Percentiles rank a stretch among this genome's conserved stretches.
phyloP scores from a whole-genome alignment of 2,113 vertebrate species.

The Apeltes quadracus region DNA sequence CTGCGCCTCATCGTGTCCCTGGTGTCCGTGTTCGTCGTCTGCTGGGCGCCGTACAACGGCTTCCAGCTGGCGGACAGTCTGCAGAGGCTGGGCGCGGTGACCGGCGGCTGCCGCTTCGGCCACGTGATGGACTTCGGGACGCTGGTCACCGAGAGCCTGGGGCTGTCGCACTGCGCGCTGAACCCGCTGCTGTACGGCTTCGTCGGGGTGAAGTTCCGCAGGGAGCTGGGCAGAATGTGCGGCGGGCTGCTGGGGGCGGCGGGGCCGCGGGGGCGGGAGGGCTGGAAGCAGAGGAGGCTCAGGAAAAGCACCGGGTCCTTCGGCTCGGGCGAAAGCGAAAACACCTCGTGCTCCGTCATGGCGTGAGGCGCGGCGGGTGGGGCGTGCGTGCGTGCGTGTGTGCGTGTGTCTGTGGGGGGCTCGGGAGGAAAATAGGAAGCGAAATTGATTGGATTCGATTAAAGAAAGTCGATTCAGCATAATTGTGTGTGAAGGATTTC shows the following conservation, averaged over 20 bases:
- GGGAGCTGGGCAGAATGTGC: conserved; percentile 75
- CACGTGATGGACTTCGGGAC: conserved; percentile 75
- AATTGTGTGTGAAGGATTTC: not conserved
- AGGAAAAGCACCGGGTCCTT: conserved; percentile 58
- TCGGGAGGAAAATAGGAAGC: not conserved
- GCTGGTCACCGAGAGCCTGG: conserved; percentile 79
- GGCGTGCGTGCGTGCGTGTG: not conserved
- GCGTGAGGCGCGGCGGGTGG: conserved; percentile 38
- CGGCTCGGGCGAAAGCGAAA: conserved; percentile 79
- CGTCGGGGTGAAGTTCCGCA: conserved; percentile 83
- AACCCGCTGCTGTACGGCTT: conserved; percentile 87
- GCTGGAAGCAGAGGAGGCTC: conserved; percentile 49
- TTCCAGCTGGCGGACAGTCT: conserved; percentile 80
- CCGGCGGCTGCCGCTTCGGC: conserved; percentile 63
- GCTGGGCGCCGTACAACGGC: conserved; percentile 84
- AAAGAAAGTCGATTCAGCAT: not conserved
- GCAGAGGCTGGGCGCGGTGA: conserved; percentile 56
- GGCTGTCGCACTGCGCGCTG: conserved; percentile 83
- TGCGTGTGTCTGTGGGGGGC: not conserved
- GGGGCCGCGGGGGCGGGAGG: conserved; percentile 47
- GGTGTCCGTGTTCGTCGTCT: conserved; percentile 80
- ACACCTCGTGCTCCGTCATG: conserved; percentile 80
- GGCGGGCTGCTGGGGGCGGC: conserved; percentile 65
- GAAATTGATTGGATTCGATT: not conserved
- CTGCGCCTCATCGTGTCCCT: conserved; percentile 76